phyloP scores from a whole-genome alignment of 2,113 vertebrate species.

The Ceratotherium simum region DNA sequence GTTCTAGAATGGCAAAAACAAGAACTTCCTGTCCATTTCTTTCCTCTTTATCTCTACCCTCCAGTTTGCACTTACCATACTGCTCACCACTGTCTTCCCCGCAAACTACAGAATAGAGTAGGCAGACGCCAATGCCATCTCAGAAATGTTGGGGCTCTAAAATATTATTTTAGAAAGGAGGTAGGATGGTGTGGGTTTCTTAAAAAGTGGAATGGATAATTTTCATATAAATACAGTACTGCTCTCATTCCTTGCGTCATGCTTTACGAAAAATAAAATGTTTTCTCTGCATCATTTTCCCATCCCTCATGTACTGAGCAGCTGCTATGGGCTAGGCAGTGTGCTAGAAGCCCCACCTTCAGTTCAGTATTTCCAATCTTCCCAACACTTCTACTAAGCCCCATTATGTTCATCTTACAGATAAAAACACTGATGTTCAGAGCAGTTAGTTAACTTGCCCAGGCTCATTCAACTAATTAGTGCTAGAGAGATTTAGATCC shows the following conservation, averaged over 20 bases:
- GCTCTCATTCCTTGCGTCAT: background rate
- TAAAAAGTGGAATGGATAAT: background rate
- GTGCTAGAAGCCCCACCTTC: background rate
- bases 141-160: background rate
- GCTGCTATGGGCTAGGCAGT: background rate
- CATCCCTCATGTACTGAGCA: background rate
- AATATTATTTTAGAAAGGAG: background rate
- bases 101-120: background rate
- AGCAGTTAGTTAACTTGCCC: background rate
- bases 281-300: background rate
- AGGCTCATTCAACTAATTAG: background rate
- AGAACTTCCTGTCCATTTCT: background rate
- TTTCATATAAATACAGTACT: background rate
- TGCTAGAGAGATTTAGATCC: background rate
- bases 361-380: background rate
- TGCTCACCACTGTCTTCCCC: background rate
- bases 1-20: conserved; percentile 1
- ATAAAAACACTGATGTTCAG: background rate
- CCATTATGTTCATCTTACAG: background rate
- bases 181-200: background rate
- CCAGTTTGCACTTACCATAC: background rate
- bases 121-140: background rate
- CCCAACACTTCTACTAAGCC: background rate
- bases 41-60: background rate
- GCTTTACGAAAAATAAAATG: background rate